Evolutionary conservation across 2,888 invertebrate species (phyloP).

Genomic region (Keiferia lycopersicella): DNA sequence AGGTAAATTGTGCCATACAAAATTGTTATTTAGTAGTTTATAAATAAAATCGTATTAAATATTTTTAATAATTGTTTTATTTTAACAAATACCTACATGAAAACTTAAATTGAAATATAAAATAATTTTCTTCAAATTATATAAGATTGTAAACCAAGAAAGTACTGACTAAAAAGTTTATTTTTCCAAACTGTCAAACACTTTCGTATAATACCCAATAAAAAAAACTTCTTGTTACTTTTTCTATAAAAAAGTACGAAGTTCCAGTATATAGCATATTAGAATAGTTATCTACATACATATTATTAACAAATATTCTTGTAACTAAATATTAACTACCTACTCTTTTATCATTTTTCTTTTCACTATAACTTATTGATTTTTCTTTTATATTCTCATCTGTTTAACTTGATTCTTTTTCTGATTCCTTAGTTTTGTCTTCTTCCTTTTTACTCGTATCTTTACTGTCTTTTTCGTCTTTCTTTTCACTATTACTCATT

Average conservation of each 20-base stretch:
- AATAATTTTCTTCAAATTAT: too few relatives aligned
- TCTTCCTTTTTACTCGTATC: neutral
- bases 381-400: neutral
- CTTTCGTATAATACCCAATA: too few relatives aligned
- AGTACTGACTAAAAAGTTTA: too few relatives aligned
- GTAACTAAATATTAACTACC: too few relatives aligned
- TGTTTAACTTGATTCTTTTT: neutral
- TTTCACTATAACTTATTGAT: neutral
- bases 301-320: too few relatives aligned
- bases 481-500: neutral
- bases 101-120: neutral
- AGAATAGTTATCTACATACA: too few relatives aligned
- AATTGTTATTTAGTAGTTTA: conserved; percentile 54
- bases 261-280: too few relatives aligned
- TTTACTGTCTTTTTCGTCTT: neutral
- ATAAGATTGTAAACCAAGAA: too few relatives aligned
- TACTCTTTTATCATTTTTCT: conserved; percentile 16
- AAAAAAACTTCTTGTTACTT: too few relatives aligned
- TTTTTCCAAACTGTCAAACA: too few relatives aligned
- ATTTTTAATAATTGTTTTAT: neutral
- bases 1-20: conserved; percentile 54
- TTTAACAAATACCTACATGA: neutral
- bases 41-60: conserved; percentile 56
- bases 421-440: neutral
- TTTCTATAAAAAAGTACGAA: too few relatives aligned